These are phyloP conservation scores for Emberiza fucata DNA, from an alignment of 2,113 vertebrate genomes.

Conservation along the genomic window DNA sequence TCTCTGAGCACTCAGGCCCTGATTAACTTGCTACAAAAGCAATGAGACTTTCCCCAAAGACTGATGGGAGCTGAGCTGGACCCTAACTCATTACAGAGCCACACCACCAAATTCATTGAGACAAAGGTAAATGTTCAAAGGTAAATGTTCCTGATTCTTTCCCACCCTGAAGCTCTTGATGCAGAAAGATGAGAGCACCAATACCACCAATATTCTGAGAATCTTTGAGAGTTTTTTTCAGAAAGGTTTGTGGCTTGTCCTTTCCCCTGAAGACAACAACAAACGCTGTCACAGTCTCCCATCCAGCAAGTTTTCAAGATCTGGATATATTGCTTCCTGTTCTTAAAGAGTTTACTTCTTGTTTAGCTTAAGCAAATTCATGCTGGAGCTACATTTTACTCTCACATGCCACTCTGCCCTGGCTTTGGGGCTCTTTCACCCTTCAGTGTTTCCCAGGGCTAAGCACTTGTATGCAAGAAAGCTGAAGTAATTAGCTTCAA, in stretches of 20 bases:
- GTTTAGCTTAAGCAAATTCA: background rate
- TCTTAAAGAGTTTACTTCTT: background rate
- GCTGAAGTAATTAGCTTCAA: background rate
- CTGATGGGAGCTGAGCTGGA: background rate
- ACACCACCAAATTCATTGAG: background rate
- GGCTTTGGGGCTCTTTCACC: background rate
- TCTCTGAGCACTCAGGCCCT: background rate
- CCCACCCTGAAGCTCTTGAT: background rate
- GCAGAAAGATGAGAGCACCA: background rate
- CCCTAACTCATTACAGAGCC: background rate
- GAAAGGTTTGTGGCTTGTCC: background rate
- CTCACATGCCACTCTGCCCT: background rate
- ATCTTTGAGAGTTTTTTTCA: background rate
- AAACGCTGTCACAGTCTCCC: background rate
- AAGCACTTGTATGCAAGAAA: background rate
- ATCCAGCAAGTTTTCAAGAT: background rate
- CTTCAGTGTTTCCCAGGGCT: background rate
- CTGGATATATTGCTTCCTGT: background rate
- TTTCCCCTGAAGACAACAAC: background rate
- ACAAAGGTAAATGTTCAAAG: background rate
- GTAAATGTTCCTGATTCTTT: background rate
- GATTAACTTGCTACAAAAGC: background rate
- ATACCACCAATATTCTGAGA: background rate
- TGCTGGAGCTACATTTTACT: background rate
- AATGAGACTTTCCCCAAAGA: background rate